Conservation (phyloP, 2,888 invertebrate species). For the Lissonota sp. region DNA sequence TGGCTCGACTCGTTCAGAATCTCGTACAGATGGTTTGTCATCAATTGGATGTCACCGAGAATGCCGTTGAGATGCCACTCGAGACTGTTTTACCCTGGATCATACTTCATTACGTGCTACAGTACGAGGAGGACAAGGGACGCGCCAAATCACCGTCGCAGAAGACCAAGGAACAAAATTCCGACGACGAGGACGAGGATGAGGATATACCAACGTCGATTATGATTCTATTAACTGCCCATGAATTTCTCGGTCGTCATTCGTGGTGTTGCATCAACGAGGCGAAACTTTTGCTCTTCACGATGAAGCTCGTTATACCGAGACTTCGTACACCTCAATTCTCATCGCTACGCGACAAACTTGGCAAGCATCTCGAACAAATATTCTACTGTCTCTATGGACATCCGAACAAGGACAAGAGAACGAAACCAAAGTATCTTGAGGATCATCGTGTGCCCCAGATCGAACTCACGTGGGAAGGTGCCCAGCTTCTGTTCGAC, state of each 20-base stretch:
- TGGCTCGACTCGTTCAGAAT: slow-evolving; percentile 89
- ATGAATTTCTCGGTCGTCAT: slow-evolving; percentile 92
- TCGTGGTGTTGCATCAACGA: slow-evolving; percentile 92
- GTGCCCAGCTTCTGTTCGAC: slow-evolving; percentile 91
- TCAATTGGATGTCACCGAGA: slow-evolving; percentile 90
- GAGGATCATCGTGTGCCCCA: slow-evolving; percentile 91
- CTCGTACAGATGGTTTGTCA: slow-evolving; percentile 91
- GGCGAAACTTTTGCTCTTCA: slow-evolving; percentile 91
- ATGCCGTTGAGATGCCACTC: slow-evolving; percentile 87
- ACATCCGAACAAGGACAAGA: slow-evolving; percentile 90
- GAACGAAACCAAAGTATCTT: slow-evolving; percentile 85
- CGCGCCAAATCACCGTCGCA: slow-evolving; percentile 84
- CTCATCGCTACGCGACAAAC: slow-evolving; percentile 87
- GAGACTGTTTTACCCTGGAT: slow-evolving; percentile 93
- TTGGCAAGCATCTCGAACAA: slow-evolving; percentile 93
- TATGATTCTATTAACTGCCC: slow-evolving; percentile 91
- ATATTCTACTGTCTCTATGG: slow-evolving; percentile 94
- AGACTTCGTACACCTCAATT: slow-evolving; percentile 88
- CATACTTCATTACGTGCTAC: slow-evolving; percentile 91
- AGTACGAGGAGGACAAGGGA: slow-evolving; percentile 89
- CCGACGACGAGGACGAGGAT: slow-evolving; percentile 81
- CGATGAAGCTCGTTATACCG: slow-evolving; percentile 90
- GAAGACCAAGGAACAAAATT: slow-evolving; percentile 69
- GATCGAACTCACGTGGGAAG: slow-evolving; percentile 89
- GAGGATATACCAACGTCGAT: slow-evolving; percentile 90